Evolutionary conservation across 1,140 invertebrate genomes (phyloP).

Genomic region (Danaus melanippus): DNA sequence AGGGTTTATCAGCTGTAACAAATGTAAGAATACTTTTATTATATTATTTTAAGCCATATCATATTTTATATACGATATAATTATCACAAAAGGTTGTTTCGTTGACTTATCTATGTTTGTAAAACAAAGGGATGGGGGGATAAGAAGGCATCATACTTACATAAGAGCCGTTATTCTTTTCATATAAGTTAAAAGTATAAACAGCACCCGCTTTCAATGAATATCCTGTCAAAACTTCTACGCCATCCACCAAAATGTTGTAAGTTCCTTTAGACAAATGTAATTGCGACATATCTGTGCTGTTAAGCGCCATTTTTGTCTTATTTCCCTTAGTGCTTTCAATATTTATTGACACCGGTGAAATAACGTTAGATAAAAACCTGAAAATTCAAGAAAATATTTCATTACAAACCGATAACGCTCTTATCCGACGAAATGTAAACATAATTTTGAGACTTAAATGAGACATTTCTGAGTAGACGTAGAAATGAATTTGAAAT

Average conservation of each 20-base stretch:
- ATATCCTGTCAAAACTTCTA: conserved; percentile 34
- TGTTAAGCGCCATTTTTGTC: conserved; percentile 31
- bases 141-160: conserved; percentile 31
- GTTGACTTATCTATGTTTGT: too few species aligned
- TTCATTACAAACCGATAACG: conserved; percentile 10
- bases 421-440: not conserved
- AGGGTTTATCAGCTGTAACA: conserved; percentile 37
- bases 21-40: not conserved
- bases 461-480: too few species aligned
- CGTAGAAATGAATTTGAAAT: conserved; percentile 1
- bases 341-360: conserved; percentile 30
- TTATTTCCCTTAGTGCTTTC: conserved; percentile 37
- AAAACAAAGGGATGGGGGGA: too few species aligned
- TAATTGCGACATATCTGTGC: conserved; percentile 32
- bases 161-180: conserved; percentile 35
- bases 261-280: conserved; percentile 39
- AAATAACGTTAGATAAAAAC: conserved; percentile 46
- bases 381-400: conserved; percentile 33
- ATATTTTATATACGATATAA: too few species aligned
- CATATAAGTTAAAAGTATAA: conserved; percentile 49
- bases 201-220: conserved; percentile 49
- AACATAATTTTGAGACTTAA: too few species aligned
- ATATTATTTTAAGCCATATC: too few species aligned
- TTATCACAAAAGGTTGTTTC: too few species aligned
- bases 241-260: conserved; percentile 34